Evolutionary conservation across 1,140 invertebrate species (phyloP), one percentile per base, ranked within the genome.

Genomic region (Psix sp.): DNA sequence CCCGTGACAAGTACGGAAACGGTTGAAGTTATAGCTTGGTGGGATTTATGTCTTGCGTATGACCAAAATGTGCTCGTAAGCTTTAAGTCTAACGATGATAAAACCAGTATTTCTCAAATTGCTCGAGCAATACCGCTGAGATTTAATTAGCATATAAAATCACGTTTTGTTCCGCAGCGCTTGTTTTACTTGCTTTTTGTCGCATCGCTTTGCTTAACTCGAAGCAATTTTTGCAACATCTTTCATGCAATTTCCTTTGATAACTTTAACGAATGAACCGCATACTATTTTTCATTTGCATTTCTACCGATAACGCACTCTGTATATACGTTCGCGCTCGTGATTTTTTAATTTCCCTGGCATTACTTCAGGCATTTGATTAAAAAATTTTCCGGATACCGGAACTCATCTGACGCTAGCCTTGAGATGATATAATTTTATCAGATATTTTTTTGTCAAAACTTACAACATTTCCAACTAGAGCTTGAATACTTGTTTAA

Each of bases 1-100:
- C 66, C 71, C 70, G 73, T 76, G 73, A 71, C 73, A 76, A 76
- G 60, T 67, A 76, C 73, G 73, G 73, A 71, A 76, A 76, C 73
- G 63, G 66, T 7, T 35, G 26, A 67, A 56, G 62, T 66, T 60
- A 71, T 76, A 71, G 66, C 62, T 71, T 66, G 67, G 43, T 39
- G 16, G 40, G 48, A 70, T 75, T 75, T 75, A 75, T 75, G 73
- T 70, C 49, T 54, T 66, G 66, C 73, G 66, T 75, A 75, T 75
- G 73, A 75, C 73, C 60, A 60, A 66, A 75, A 75, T 51, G 72
- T 40, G 72, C 73, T 70, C 59, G 59, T 75, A 75, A 75, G 73
- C 65, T 66, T 63, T 56, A 66, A 59, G 65, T 66, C 59, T 66
- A 60, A 43, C 52, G 39, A 42, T 54, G 65, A 66, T 75, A 75